Percentiles rank a stretch among this genome's conserved stretches.
phyloP scores from a whole-genome alignment of 1,140 invertebrate species.

The Antheraea pernyi region DNA sequence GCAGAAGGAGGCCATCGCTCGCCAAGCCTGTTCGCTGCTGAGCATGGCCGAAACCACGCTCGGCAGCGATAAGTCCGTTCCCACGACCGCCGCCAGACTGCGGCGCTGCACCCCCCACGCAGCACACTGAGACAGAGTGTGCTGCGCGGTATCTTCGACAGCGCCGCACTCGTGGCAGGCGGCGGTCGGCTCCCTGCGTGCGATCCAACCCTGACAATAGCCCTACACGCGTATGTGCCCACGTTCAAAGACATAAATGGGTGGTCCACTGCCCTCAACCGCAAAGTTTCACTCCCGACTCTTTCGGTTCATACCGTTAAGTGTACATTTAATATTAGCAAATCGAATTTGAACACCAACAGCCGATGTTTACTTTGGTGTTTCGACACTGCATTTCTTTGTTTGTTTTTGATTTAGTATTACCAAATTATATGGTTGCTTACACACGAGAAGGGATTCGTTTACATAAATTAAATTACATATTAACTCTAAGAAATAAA shows the following conservation, averaged over 20 bases:
- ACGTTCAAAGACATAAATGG: conserved; percentile 19
- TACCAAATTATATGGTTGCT: neutral
- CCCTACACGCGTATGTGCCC: too few species aligned
- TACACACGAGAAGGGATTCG: neutral
- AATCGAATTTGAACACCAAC: conserved; percentile 21
- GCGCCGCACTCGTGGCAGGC: too few species aligned
- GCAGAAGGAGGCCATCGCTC: too few species aligned
- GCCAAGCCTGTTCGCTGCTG: too few species aligned
- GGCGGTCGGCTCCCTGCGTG: too few species aligned
- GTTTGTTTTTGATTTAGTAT: neutral
- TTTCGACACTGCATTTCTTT: conserved; percentile 6
- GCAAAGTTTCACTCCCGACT: conserved; percentile 23
- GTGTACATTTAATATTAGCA: conserved; percentile 27
- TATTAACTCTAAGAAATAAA: neutral
- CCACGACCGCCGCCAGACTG: too few species aligned
- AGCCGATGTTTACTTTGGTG: neutral
- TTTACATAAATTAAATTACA: neutral
- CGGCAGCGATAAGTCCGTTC: too few species aligned
- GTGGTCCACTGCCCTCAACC: conserved; percentile 31
- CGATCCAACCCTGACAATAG: too few species aligned
- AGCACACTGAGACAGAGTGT: too few species aligned
- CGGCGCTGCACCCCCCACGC: too few species aligned
- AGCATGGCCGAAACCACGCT: too few species aligned
- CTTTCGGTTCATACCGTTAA: conserved; percentile 28
- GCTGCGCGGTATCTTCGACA: too few species aligned